Evolutionary conservation across 2,888 invertebrate genomes (phyloP).

Genomic region (Drosophila kanekoi): DNA sequence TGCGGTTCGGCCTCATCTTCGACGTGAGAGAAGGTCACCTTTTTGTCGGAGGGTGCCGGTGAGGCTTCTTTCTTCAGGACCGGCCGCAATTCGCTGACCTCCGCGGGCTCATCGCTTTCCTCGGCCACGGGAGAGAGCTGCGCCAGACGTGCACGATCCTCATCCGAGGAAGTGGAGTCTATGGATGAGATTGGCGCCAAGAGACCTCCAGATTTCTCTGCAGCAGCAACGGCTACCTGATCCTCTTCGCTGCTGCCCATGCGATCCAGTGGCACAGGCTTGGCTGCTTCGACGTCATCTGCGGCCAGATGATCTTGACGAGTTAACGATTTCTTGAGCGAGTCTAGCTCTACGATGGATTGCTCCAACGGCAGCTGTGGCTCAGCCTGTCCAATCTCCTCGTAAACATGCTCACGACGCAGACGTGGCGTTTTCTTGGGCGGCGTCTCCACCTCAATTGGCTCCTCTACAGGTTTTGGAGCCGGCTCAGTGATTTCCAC

Average conservation of each 20-base stretch:
- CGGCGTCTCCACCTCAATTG: constrained; percentile 52
- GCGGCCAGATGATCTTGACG: constrained; percentile 85
- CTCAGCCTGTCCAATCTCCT: constrained; percentile 86
- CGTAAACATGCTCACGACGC: constrained; percentile 88
- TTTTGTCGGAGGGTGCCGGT: constrained; percentile 85
- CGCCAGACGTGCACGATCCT: constrained; percentile 77
- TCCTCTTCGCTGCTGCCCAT: constrained; percentile 85
- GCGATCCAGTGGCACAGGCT: constrained; percentile 80
- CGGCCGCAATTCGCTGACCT: constrained; percentile 66
- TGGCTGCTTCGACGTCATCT: constrained; percentile 86
- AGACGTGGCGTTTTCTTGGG: constrained; percentile 85
- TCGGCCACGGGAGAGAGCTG: constrained; percentile 82
- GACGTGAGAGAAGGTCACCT: constrained; percentile 86
- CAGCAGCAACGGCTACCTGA: constrained; percentile 55
- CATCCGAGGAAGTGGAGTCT: constrained; percentile 85
- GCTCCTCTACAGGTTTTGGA: constrained; percentile 3
- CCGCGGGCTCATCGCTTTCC: constrained; percentile 78
- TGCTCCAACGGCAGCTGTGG: constrained; percentile 57
- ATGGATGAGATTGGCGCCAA: constrained; percentile 85
- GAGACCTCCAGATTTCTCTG: constrained; percentile 47
- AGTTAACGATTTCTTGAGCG: constrained; percentile 81
- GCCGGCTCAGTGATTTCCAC: constrained; percentile 43
- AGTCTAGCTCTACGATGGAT: constrained; percentile 76
- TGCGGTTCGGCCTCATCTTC: constrained; percentile 84
- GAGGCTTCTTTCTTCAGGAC: constrained; percentile 85